phyloP scores from a whole-genome alignment of 2,113 vertebrate species.

The Litocranius walleri region DNA sequence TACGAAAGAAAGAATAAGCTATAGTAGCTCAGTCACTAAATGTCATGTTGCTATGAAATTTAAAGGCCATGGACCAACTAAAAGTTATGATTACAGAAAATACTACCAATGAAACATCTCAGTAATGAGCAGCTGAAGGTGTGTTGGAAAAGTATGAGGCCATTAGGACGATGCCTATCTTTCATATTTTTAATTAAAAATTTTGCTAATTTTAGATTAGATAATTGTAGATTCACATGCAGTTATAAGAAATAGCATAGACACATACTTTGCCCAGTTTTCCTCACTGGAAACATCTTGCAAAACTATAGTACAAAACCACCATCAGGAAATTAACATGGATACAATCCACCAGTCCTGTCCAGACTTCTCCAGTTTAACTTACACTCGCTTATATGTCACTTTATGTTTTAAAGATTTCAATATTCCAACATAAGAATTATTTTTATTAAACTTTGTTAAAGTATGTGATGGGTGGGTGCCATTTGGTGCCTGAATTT shows the following conservation, averaged over 20 bases:
- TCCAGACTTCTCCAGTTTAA: neutral
- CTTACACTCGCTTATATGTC: neutral
- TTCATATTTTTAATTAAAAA: conserved; percentile 7
- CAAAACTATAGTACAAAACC: neutral
- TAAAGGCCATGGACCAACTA: neutral
- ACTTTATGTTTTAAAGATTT: neutral
- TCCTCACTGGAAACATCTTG: neutral
- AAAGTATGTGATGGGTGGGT: neutral
- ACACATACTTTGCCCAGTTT: neutral
- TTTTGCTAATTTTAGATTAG: neutral
- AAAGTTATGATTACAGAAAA: conserved; percentile 29
- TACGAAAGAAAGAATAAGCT: conserved; percentile 35
- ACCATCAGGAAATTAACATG: neutral
- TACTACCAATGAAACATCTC: neutral
- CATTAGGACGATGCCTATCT: neutral
- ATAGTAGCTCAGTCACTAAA: conserved; percentile 1
- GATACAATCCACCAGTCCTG: neutral
- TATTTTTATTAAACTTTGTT: neutral
- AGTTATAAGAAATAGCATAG: neutral
- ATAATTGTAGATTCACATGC: neutral
- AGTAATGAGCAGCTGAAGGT: neutral
- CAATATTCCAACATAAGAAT: neutral
- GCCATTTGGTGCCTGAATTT: neutral
- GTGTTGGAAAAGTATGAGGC: neutral
- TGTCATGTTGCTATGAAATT: conserved; percentile 16